phyloP scores from a whole-genome alignment of 2,113 vertebrate genomes.

The Python bivittatus region DNA sequence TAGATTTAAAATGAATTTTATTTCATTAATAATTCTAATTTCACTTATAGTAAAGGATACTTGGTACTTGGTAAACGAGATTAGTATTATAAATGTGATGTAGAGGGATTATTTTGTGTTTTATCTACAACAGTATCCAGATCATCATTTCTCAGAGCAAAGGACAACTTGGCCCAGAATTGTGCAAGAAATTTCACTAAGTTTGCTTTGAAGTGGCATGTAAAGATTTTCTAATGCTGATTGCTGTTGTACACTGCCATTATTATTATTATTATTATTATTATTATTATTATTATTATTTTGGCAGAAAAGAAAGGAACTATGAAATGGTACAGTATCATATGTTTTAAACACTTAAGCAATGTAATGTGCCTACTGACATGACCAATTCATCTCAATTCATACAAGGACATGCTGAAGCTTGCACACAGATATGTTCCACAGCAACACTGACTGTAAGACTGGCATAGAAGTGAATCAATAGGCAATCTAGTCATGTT shows the following conservation, averaged over 20 bases:
- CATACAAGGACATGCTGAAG: slow-evolving; percentile 2
- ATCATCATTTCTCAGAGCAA: no score
- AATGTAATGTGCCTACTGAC: background rate
- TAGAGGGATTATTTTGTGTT: no score
- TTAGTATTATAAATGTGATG: no score
- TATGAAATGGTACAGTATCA: background rate
- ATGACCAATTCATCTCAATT: background rate
- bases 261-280: background rate
- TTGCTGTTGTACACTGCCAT: background rate
- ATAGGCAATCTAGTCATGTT: slow-evolving; percentile 52
- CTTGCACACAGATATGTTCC: slow-evolving; percentile 9
- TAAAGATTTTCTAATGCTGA: no score
- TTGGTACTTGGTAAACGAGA: no score
- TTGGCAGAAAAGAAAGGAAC: background rate
- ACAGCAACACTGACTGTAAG: slow-evolving; percentile 29
- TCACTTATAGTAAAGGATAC: no score
- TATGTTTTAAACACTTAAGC: background rate
- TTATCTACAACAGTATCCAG: no score
- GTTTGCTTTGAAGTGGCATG: background rate
- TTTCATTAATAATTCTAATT: no score
- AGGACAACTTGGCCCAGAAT: no score
- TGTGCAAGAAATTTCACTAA: background rate
- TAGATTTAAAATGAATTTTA: no score
- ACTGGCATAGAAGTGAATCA: slow-evolving; percentile 45
- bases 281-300: background rate